Evolutionary conservation across 1,140 invertebrate genomes (phyloP), one percentile per base, ranked within the genome.

Genomic region (Pachyrhynchus sulphureomaculatus): DNA sequence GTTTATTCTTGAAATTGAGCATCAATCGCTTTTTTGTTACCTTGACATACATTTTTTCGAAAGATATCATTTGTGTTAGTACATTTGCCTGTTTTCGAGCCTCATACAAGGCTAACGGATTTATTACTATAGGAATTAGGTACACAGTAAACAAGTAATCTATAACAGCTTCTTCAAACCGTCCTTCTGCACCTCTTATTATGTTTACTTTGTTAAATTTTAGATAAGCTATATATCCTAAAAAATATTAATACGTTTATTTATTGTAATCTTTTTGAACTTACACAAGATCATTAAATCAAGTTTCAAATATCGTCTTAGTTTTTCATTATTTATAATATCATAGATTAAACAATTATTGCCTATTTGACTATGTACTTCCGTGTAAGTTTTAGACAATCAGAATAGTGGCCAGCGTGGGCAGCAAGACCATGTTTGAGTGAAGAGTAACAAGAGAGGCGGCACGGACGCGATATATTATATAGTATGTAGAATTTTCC

Each of bases 101-200:
- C 64, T 86, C 85, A 65, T 81, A 84, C 82, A 84, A 86, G 23
- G 84, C 64, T 36, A 87, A 77, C 0, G 84, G 84, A 51, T 85
- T 78, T 0, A 81, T 73, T 12, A 82, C 72, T 68, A 85, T 80
- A 0, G 85, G 85, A 52, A 86, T 77, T 23, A 87, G 77, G 69
- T 86, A 86, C 0, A 86, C 81, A 2, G 84, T 81, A 67, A 87
- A 87, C 1, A 87, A 72, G 69, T 87, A 87, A 51, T 84, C 84
- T 64, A 87, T 86, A 1, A 86, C 85, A 1, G 84, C 84, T 72
- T 87, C 85, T 68, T 86, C 85, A 59, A 87, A 87, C 48, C 82
- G 81, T 0, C 84, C 84, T 66, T 85, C 85, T n/a, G 83, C 71
- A 0, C 80, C 81, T 23, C 77, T 71, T 17, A 83, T 75, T 55